Base-by-base conservation (phyloP, 1,140 invertebrate genomes). In the Papilio xuthus region DNA sequence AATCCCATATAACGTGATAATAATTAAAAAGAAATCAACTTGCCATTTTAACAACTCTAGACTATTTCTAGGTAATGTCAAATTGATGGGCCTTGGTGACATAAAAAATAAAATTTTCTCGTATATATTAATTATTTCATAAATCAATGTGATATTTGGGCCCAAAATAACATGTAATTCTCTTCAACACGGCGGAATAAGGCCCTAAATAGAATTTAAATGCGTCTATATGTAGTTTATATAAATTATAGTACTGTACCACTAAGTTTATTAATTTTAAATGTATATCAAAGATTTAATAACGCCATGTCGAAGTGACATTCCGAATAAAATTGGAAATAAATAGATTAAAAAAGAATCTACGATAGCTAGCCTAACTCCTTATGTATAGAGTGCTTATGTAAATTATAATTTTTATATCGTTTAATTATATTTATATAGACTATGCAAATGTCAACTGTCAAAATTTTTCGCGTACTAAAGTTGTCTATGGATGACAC, bases 41-140 rank as follows among this genome's bases (percentile, higher is more conserved):
- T 93, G 92, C 91, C 91, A 93, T 92, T 92, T 93, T 92, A 90
- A 86, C 85, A 91, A 93, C 92, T 78, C 92, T 93, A 93, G 92
- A 92, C 77, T 83, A 76, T 85, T 70, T 91, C 92, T 93, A 93
- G 92, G 92, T 92, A 93, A 93, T 92, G 90, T 92, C 92, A 93
- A 93, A 93, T 93, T 90, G 90, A 84, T 82, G 82, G 82, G 79
- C 80, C 84, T 79, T 28, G 53, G 75, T 82, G 76, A 83, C 12
- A 80, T 81, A 82, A 83, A 82, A 82, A 79, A 83, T 82, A 82
- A 81, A 53, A 8, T 53, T n/a, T 53, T 3, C n/a, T 6, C 79
- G 81, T 81, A 78, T 81, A 80, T 80, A 83, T n/a, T 83, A 86
- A 82, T 84, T 83, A 83, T 76, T 81, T 77, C 80, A 82, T 78